A percentile compares a stretch with the other conserved stretches of the same genome.
phyloP scores from a whole-genome alignment of 2,888 invertebrate species.

The Andricus quercusramuli region DNA sequence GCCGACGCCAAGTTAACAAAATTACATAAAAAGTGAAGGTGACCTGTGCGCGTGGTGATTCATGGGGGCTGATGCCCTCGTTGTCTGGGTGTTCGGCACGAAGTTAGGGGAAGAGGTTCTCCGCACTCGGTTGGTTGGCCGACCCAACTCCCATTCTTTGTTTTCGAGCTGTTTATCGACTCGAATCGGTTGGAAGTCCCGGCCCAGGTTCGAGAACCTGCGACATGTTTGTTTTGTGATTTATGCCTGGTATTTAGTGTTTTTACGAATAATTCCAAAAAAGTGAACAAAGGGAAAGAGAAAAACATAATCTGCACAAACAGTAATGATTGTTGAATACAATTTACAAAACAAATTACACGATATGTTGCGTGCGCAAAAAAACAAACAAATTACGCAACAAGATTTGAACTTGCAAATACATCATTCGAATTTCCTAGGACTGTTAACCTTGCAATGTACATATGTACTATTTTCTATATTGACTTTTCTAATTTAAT shows the following conservation, averaged over 20 bases:
- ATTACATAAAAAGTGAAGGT: constrained; percentile 76
- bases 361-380: neutral
- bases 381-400: too few relatives aligned
- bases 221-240: constrained; percentile 45
- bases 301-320: neutral
- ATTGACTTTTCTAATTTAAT: neutral
- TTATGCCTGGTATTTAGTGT: constrained; percentile 37
- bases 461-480: neutral
- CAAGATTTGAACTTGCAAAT: too few relatives aligned
- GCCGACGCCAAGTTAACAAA: constrained; percentile 66
- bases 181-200: constrained; percentile 46
- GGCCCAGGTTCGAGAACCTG: constrained; percentile 34
- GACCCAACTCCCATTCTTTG: constrained; percentile 46
- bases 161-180: constrained; percentile 50
- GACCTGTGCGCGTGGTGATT: constrained; percentile 72
- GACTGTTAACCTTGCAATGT: neutral
- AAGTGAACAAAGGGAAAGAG: neutral
- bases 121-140: constrained; percentile 19
- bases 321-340: neutral
- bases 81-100: constrained; percentile 70
- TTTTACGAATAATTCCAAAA: constrained; percentile 11
- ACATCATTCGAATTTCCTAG: too few relatives aligned
- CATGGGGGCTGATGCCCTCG: constrained; percentile 76
- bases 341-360: neutral
- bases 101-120: constrained; percentile 52